phyloP scores from a whole-genome alignment of 2,797 vertebrate genomes.

The Podarcis siculus region DNA sequence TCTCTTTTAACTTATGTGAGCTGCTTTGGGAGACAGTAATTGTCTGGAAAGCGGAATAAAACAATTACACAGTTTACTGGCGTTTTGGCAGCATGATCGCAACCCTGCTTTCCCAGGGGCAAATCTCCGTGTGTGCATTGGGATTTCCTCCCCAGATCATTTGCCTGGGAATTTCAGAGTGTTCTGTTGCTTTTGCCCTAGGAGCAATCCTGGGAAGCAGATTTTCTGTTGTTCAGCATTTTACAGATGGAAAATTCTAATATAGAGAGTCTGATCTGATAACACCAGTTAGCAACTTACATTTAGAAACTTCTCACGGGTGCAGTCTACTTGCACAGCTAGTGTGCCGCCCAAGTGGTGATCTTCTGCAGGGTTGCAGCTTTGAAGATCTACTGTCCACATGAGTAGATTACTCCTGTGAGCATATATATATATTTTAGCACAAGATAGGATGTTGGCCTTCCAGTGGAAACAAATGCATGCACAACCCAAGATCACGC shows the following conservation, averaged over 20 bases:
- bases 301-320: not conserved
- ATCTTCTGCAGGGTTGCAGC: not conserved
- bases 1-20: no score
- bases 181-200: not conserved
- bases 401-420: not conserved
- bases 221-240: not conserved
- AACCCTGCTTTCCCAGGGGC: not conserved
- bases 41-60: no score
- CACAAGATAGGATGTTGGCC: not conserved
- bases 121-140: not conserved
- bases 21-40: no score
- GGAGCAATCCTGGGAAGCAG: not conserved
- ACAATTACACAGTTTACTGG: not conserved
- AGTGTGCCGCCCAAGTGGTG: not conserved
- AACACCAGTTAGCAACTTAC: not conserved
- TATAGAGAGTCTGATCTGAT: no score
- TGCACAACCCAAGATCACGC: not conserved
- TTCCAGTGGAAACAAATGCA: not conserved
- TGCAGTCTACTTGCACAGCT: not conserved
- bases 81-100: not conserved
- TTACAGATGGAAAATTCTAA: not conserved
- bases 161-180: not conserved
- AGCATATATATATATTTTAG: not conserved
- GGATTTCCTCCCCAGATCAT: not conserved
- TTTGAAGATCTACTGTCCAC: not conserved